Evolutionary conservation across 2,888 invertebrate genomes (phyloP).

Genomic region (Cheilosia vulpina): DNA sequence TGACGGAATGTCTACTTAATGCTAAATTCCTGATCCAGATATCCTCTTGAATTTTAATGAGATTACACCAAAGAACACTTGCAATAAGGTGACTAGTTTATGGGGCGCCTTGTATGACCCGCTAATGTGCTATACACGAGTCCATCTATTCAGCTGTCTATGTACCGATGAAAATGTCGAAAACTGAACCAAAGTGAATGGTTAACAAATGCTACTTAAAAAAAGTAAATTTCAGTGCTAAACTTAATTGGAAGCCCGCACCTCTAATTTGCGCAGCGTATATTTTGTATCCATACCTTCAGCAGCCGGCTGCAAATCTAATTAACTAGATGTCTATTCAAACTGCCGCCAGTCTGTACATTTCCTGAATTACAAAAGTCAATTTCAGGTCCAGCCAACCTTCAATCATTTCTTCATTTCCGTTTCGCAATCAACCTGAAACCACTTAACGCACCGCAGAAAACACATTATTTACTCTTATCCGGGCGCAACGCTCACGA

Average conservation of each 20-base stretch:
- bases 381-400: conserved; percentile 4
- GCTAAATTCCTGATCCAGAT: too few relatives aligned
- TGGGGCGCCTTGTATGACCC: too few relatives aligned
- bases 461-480: conserved; percentile 36
- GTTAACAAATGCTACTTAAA: too few relatives aligned
- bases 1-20: too few relatives aligned
- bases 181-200: too few relatives aligned
- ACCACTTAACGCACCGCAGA: conserved; percentile 22
- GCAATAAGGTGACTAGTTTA: too few relatives aligned
- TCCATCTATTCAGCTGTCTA: too few relatives aligned
- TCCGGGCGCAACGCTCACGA: not conserved
- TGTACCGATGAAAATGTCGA: too few relatives aligned
- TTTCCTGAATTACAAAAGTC: conserved; percentile 25
- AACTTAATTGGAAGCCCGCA: not conserved
- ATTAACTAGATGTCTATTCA: conserved; percentile 7
- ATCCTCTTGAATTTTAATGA: too few relatives aligned
- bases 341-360: not conserved
- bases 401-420: conserved; percentile 34
- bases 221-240: too few relatives aligned
- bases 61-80: too few relatives aligned
- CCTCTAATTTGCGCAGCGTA: not conserved
- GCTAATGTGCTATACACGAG: too few relatives aligned
- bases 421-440: conserved; percentile 23
- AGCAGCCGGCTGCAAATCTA: not conserved
- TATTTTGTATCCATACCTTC: not conserved